Conservation (phyloP, 2,113 vertebrate species). For the Ellobius talpinus region DNA sequence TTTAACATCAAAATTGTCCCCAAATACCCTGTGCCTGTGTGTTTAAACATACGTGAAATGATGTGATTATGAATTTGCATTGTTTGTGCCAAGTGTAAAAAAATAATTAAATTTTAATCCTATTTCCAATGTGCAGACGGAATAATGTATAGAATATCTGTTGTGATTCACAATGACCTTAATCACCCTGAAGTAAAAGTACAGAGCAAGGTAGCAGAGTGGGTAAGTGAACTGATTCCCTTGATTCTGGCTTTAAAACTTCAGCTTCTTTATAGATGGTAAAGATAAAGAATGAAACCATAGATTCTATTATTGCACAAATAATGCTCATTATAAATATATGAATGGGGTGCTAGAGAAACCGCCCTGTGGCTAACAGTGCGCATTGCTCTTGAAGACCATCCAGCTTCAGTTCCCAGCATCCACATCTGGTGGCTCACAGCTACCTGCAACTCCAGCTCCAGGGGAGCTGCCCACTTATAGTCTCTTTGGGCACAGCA, state of each 20-base stretch:
- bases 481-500: background rate
- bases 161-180: constrained; percentile 86
- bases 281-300: background rate
- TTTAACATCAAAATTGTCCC: background rate
- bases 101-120: constrained; percentile 58
- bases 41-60: constrained; percentile 14
- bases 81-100: constrained; percentile 1
- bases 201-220: constrained; percentile 86
- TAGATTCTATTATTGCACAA: background rate
- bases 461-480: background rate
- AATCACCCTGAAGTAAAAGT: constrained; percentile 80
- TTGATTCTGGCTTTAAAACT: background rate
- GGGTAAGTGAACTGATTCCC: constrained; percentile 89
- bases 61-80: background rate
- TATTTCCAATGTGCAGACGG: constrained; percentile 89
- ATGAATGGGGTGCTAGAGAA: background rate
- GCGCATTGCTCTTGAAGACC: background rate
- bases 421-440: background rate
- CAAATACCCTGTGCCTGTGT: background rate
- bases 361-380: background rate
- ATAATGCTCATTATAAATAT: background rate
- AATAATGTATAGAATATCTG: constrained; percentile 90
- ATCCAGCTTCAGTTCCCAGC: background rate
- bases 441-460: background rate
- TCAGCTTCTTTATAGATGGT: background rate